These are phyloP conservation scores for Ranitomeya variabilis DNA, from an alignment of 2,113 vertebrate species.

Conservation along the genomic window DNA sequence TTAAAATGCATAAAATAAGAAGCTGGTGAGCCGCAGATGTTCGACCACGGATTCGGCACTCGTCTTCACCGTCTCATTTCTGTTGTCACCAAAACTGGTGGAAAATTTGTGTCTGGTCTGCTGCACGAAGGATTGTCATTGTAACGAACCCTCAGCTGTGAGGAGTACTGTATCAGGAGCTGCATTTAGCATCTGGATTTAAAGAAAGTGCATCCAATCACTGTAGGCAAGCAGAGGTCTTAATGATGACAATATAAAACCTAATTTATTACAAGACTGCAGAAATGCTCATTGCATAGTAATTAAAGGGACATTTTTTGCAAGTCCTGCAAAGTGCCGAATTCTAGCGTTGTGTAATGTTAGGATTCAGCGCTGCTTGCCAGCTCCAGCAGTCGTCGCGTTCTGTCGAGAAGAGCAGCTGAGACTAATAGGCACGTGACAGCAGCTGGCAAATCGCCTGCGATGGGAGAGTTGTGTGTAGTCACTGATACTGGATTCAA, in stretches of 20 bases:
- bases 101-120: not conserved
- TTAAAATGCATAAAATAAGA: slow-evolving; percentile 35
- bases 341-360: too few species aligned
- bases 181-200: too few species aligned
- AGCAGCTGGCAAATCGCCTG: too few species aligned
- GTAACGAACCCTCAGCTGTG: not conserved
- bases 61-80: not conserved
- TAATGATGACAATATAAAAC: not conserved
- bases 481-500: too few species aligned
- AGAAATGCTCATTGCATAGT: not conserved
- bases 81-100: not conserved
- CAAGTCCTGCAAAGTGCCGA: too few species aligned
- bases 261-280: not conserved
- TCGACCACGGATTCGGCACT: not conserved
- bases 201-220: not conserved
- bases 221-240: not conserved
- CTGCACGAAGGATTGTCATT: not conserved
- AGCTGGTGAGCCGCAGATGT: slow-evolving; percentile 13
- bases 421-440: too few species aligned
- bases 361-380: too few species aligned
- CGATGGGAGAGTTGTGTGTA: too few species aligned
- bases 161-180: not conserved
- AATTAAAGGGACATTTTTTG: too few species aligned
- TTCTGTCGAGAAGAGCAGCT: too few species aligned
- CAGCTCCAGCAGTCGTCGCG: too few species aligned